Percentiles rank a stretch among this genome's conserved stretches.
Conservation (phyloP, 2,888 invertebrate genomes). For the Masnerella sp. region DNA sequence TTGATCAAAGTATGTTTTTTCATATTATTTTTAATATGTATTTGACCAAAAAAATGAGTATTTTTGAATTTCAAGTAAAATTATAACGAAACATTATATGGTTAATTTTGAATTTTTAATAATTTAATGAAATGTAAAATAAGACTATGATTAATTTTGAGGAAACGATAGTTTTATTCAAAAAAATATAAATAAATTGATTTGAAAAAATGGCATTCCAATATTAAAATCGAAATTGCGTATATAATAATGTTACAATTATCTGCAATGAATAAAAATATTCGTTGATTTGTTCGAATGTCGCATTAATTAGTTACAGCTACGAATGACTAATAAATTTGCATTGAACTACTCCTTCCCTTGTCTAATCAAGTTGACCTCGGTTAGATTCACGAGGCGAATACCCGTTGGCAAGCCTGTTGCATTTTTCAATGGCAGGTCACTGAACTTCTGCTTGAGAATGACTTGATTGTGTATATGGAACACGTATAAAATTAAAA, state of each 20-base stretch:
- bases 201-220: conserved; percentile 2
- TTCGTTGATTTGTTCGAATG: conserved; percentile 27
- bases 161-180: too few relatives aligned
- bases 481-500: conserved; percentile 34
- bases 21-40: too few relatives aligned
- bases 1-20: too few relatives aligned
- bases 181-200: conserved; percentile 40
- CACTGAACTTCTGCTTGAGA: conserved; percentile 41
- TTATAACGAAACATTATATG: too few relatives aligned
- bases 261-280: conserved; percentile 38
- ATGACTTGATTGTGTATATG: conserved; percentile 33
- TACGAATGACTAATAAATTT: conserved; percentile 35
- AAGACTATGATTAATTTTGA: too few relatives aligned
- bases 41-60: too few relatives aligned
- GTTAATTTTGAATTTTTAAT: too few relatives aligned
- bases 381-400: conserved; percentile 18
- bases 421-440: conserved; percentile 44
- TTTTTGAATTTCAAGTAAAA: too few relatives aligned
- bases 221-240: conserved; percentile 11
- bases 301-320: conserved; percentile 12
- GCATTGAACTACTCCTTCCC: conserved; percentile 35
- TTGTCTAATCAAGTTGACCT: conserved; percentile 33
- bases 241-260: conserved; percentile 30
- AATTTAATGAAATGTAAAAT: too few relatives aligned
- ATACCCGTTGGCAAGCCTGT: conserved; percentile 48